Percentiles rank a stretch among this genome's conserved stretches.
phyloP scores from a whole-genome alignment of 2,113 vertebrate genomes.

The Vidua chalybeata region DNA sequence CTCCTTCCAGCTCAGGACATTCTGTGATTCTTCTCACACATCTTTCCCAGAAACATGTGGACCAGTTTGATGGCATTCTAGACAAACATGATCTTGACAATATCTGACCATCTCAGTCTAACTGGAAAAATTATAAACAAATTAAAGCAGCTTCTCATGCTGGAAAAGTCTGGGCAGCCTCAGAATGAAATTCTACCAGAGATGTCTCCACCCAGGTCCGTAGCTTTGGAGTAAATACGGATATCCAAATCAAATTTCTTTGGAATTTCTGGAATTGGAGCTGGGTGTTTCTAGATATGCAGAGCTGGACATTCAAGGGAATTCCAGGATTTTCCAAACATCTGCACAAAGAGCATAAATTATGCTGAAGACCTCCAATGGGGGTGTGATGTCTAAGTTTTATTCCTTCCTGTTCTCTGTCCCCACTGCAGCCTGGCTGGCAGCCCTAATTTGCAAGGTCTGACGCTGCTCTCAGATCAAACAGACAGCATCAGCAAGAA shows the following conservation, averaged over 20 bases:
- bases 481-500: not conserved
- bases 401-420: not conserved
- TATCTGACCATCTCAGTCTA: not conserved
- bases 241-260: not conserved
- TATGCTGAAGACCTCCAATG: not conserved
- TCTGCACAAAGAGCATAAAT: not conserved
- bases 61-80: not conserved
- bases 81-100: not conserved
- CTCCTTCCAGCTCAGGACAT: not conserved
- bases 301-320: not conserved
- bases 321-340: not conserved
- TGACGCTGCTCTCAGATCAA: slow-evolving; percentile 8
- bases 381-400: not conserved
- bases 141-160: not conserved
- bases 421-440: not conserved
- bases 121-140: not conserved
- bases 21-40: not conserved
- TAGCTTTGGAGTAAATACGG: not conserved
- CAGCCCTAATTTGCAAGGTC: not conserved
- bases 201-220: not conserved
- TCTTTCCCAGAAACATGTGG: not conserved
- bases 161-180: not conserved
- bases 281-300: not conserved
- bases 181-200: not conserved
- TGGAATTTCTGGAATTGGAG: not conserved